Conservation (phyloP, 2,797 vertebrate genomes). For the Acanthornis magna region DNA sequence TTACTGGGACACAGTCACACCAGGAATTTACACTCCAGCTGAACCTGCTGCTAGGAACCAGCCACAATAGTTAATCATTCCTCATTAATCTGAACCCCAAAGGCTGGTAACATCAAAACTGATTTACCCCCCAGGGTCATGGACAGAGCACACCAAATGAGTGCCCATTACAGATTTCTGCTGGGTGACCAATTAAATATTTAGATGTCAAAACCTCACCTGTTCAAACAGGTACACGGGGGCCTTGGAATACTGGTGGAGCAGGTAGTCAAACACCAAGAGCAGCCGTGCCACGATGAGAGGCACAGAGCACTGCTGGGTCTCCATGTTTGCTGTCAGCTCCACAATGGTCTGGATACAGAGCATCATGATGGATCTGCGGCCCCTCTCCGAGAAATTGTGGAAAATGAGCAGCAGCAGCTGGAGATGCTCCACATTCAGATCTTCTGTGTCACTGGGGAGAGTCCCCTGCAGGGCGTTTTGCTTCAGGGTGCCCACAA, state of each 20-base stretch:
- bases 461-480: constrained; percentile 87
- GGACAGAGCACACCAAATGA: not conserved
- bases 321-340: constrained; percentile 83
- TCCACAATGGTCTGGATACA: constrained; percentile 90
- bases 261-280: constrained; percentile 92
- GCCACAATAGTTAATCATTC: rapidly evolving
- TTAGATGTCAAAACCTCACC: constrained; percentile 68
- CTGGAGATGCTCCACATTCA: constrained; percentile 96
- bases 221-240: constrained; percentile 95
- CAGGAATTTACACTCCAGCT: not conserved
- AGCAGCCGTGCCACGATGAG: constrained; percentile 90
- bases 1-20: not conserved
- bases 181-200: not conserved
- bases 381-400: constrained; percentile 91
- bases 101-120: not conserved
- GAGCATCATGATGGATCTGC: constrained; percentile 81
- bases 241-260: constrained; percentile 93
- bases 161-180: not conserved
- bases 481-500: constrained; percentile 93
- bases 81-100: not conserved
- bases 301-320: constrained; percentile 86
- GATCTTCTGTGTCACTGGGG: constrained; percentile 87
- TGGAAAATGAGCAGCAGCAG: constrained; percentile 96
- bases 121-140: not conserved
- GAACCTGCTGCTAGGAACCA: not conserved